phyloP scores from a whole-genome alignment of 2,888 invertebrate species.

The Catocala nupta region DNA sequence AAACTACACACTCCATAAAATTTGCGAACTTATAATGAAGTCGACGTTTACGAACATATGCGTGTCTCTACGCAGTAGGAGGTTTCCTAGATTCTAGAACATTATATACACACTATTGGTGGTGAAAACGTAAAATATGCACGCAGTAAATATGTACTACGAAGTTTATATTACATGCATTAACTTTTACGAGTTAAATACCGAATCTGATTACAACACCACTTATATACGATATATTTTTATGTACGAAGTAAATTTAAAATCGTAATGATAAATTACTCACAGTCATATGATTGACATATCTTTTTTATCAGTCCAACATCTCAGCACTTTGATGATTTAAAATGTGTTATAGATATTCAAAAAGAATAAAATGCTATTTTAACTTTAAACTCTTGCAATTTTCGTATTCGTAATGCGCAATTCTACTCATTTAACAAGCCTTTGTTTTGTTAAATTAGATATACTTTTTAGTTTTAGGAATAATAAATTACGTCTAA shows the following conservation, averaged over 20 bases:
- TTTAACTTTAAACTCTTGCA: no score
- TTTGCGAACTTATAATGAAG: conserved; percentile 37
- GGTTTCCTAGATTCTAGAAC: conserved; percentile 15
- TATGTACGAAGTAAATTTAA: background rate
- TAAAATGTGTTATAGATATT: no score
- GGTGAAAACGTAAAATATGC: background rate
- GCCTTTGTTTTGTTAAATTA: no score
- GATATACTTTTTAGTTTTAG: no score
- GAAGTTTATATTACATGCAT: background rate
- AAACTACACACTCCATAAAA: conserved; percentile 49
- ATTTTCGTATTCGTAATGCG: no score
- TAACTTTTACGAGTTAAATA: background rate
- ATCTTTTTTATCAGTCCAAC: no score
- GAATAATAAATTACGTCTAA: no score
- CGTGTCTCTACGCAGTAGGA: conserved; percentile 20
- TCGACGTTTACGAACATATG: conserved; percentile 18
- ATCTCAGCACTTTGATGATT: no score
- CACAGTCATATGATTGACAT: no score
- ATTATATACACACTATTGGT: background rate
- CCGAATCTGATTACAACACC: background rate
- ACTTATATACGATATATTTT: background rate
- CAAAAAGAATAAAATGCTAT: no score
- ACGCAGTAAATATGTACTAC: background rate
- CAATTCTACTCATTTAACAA: no score
- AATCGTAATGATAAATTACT: background rate